Percentiles rank a stretch among this genome's conserved stretches.
Evolutionary conservation across 2,113 vertebrate genomes (phyloP).

Genomic region (Callionymus lyra): DNA sequence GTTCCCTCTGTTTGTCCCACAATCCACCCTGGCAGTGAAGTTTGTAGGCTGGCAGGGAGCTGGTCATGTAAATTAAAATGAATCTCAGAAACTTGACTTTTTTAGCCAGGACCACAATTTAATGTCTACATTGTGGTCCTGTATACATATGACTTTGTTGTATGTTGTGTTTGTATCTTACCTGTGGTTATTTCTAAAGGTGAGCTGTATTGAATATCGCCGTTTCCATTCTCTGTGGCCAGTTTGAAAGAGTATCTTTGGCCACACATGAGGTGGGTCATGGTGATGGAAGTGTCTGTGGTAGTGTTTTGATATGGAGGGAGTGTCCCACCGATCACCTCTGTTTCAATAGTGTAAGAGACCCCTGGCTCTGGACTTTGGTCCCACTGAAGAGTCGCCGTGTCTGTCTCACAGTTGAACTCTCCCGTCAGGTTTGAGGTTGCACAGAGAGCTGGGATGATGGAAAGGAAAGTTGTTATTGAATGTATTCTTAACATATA

Average conservation of each 20-base stretch:
- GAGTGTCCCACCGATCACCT: slow-evolving; percentile 1
- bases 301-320: slow-evolving; percentile 9
- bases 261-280: slow-evolving; percentile 44
- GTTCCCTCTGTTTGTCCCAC: slow-evolving; percentile 41
- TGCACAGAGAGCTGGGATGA: slow-evolving; percentile 41
- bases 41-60: slow-evolving; percentile 51
- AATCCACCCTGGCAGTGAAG: slow-evolving; percentile 44
- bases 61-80: slow-evolving; percentile 7
- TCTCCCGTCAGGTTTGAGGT: slow-evolving; percentile 31
- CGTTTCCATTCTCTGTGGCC: slow-evolving; percentile 27
- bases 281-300: slow-evolving; percentile 11
- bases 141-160: too few relatives aligned
- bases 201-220: slow-evolving; percentile 36
- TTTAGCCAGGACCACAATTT: too few relatives aligned
- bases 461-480: neutral
- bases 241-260: slow-evolving; percentile 36
- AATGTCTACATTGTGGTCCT: too few relatives aligned
- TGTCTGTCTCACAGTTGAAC: slow-evolving; percentile 34
- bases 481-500: neutral
- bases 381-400: slow-evolving; percentile 40
- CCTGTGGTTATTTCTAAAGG: slow-evolving; percentile 44
- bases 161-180: too few relatives aligned
- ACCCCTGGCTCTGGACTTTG: slow-evolving; percentile 13
- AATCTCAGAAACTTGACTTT: too few relatives aligned
- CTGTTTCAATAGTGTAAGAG: slow-evolving; percentile 25